A percentile compares a stretch with the other conserved stretches of the same genome.
Conservation (phyloP, 2,888 invertebrate species). For the Pammene fasciana region DNA sequence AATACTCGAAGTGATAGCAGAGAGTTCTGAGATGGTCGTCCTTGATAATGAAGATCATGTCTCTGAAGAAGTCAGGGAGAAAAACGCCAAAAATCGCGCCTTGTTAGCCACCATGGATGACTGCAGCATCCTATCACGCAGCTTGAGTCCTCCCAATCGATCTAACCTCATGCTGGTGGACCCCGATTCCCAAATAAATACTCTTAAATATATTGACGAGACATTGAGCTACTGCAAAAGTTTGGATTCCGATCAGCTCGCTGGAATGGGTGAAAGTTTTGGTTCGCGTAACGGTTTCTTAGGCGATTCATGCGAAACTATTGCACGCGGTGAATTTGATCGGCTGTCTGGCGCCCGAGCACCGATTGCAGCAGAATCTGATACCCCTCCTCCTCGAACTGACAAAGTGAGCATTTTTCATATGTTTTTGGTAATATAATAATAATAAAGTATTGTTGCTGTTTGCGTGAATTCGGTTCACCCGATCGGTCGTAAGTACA, state of each 20-base stretch:
- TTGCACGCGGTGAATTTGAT: slow-evolving; percentile 73
- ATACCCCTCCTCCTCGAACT: slow-evolving; percentile 69
- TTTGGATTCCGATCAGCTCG: slow-evolving; percentile 75
- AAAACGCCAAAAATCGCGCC: slow-evolving; percentile 78
- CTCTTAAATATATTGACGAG: slow-evolving; percentile 85
- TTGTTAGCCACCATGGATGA: slow-evolving; percentile 82
- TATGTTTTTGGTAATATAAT: not conserved
- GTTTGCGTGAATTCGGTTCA: not conserved
- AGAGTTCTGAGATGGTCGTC: slow-evolving; percentile 87
- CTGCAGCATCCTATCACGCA: slow-evolving; percentile 76
- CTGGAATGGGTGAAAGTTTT: slow-evolving; percentile 79
- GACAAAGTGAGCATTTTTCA: slow-evolving; percentile 60
- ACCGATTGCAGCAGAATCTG: slow-evolving; percentile 62
- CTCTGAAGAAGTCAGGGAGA: slow-evolving; percentile 72
- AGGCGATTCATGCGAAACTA: slow-evolving; percentile 76
- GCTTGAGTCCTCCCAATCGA: slow-evolving; percentile 76
- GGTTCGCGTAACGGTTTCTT: slow-evolving; percentile 76
- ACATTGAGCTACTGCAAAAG: slow-evolving; percentile 79
- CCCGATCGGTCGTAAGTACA: no score
- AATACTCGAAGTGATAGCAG: slow-evolving; percentile 86
- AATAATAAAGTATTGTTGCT: not conserved
- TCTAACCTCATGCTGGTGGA: slow-evolving; percentile 73
- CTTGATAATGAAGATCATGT: slow-evolving; percentile 82
- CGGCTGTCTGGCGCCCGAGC: slow-evolving; percentile 62
- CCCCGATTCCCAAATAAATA: slow-evolving; percentile 82